These are phyloP conservation scores for Abramis brama DNA, from an alignment of 2,113 vertebrate genomes.

Conservation along the genomic window DNA sequence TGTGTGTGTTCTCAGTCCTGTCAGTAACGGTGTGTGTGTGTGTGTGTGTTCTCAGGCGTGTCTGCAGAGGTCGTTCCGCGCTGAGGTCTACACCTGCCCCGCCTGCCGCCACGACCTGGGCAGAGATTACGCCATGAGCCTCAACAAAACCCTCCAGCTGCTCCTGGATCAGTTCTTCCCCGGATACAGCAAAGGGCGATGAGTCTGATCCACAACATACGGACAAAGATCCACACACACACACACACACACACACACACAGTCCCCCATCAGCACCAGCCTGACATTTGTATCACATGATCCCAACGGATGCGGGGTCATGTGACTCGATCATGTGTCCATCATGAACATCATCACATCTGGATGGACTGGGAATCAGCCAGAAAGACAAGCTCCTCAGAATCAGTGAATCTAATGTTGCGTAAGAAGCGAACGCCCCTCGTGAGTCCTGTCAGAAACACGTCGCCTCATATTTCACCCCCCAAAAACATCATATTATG, in stretches of 20 bases:
- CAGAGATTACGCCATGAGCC: constrained; percentile 90
- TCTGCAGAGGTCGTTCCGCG: constrained; percentile 95
- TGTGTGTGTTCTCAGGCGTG: constrained; percentile 79
- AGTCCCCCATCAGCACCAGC: constrained; percentile 70
- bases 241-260: constrained; percentile 62
- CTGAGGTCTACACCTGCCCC: constrained; percentile 94
- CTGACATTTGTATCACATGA: constrained; percentile 61
- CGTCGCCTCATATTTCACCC: not conserved
- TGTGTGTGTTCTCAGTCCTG: too few species aligned
- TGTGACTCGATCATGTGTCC: not conserved
- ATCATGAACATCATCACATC: not conserved
- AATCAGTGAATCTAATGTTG: not conserved
- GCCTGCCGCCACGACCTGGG: constrained; percentile 96
- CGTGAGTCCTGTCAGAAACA: not conserved
- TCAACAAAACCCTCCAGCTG: constrained; percentile 91
- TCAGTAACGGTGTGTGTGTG: too few species aligned
- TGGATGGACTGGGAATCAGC: not conserved
- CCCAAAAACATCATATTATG: not conserved
- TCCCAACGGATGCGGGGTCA: not conserved
- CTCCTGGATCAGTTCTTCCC: constrained; percentile 98
- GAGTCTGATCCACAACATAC: constrained; percentile 67
- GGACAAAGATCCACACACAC: constrained; percentile 35
- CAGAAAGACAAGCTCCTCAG: not conserved
- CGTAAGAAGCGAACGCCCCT: not conserved
- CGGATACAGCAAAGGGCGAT: constrained; percentile 98